Evolutionary conservation across 2,797 vertebrate genomes (phyloP), one percentile per base, ranked within the genome.

Genomic region (Ataeniobius toweri): DNA sequence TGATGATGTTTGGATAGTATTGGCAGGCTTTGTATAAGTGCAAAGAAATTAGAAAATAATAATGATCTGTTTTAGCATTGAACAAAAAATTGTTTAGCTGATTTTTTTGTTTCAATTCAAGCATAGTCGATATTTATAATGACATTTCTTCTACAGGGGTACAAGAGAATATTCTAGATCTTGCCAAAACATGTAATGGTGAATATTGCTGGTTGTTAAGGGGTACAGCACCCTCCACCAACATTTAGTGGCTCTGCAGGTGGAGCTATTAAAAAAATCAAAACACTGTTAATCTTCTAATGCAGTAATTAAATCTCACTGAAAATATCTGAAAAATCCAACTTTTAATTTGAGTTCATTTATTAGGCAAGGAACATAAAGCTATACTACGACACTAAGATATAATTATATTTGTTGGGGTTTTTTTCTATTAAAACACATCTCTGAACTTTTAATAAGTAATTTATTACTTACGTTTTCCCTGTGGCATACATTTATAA

Each of bases 11-110:
- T 67, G 53, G 44, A n/a, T 68, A 73, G 58, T 61, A 58, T 61
- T 8, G 41, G 20, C 16, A 83, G 59, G 1, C 56, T 70, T 71
- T 0, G 31, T 36, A 65, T 26, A 59, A 69, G 63, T 63, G 46
- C 75, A 61, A 28, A 44, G 14, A 39, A 77, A 65, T 48, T 70
- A 48, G 67, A 70, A 70, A 46, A 70, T 70, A 46, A 70, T 48
- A 18, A 48, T 70, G 69, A 22, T 44, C 13, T 44, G 39, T 53
- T 68, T 26, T 67, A 9, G 36, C 50, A 28, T 56, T 44, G 8
- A 56, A 55, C 55, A 26, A 44, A 69, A 22, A 41, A 12, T 12
- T 10, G 28, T 28, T 53, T n/a, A 41, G 22, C 22, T 12, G 0
- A 67, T 67, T 67, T 39, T 61, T 61, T 7, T 56, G 3, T 46